Evolutionary conservation across 2,113 vertebrate species (phyloP).

Genomic region (Puntigrus tetrazona): DNA sequence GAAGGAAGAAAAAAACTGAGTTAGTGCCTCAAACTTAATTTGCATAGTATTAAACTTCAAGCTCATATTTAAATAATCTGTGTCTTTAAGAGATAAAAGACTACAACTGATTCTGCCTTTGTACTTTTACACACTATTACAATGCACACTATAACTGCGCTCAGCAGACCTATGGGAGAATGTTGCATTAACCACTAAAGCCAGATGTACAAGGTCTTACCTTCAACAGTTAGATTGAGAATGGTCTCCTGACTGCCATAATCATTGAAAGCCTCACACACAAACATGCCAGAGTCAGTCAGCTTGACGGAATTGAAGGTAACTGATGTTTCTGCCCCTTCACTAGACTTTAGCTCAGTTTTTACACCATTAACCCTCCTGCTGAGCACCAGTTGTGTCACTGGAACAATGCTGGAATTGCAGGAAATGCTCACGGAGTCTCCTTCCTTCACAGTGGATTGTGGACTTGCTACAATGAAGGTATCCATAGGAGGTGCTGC

Average conservation of each 20-base stretch:
- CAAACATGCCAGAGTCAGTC: slow-evolving; percentile 58
- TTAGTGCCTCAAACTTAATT: neutral
- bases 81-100: neutral
- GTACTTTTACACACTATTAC: neutral
- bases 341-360: slow-evolving; percentile 55
- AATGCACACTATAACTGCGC: neutral
- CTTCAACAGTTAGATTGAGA: slow-evolving; percentile 39
- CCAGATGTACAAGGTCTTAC: slow-evolving; percentile 30
- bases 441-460: slow-evolving; percentile 62
- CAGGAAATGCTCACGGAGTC: slow-evolving; percentile 66
- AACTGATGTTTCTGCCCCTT: slow-evolving; percentile 51
- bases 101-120: neutral
- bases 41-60: neutral
- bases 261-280: slow-evolving; percentile 60
- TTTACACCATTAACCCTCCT: slow-evolving; percentile 57
- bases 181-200: no score
- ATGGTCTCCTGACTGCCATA: slow-evolving; percentile 46
- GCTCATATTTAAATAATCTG: neutral
- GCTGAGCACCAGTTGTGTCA: slow-evolving; percentile 67
- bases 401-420: slow-evolving; percentile 54
- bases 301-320: slow-evolving; percentile 48
- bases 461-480: slow-evolving; percentile 67
- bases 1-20: neutral
- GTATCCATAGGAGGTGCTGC: slow-evolving; percentile 72
- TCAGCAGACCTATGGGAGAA: no score